Percentiles rank a stretch among this genome's conserved stretches.
Conservation (phyloP, 2,113 vertebrate species). For the Meles meles region DNA sequence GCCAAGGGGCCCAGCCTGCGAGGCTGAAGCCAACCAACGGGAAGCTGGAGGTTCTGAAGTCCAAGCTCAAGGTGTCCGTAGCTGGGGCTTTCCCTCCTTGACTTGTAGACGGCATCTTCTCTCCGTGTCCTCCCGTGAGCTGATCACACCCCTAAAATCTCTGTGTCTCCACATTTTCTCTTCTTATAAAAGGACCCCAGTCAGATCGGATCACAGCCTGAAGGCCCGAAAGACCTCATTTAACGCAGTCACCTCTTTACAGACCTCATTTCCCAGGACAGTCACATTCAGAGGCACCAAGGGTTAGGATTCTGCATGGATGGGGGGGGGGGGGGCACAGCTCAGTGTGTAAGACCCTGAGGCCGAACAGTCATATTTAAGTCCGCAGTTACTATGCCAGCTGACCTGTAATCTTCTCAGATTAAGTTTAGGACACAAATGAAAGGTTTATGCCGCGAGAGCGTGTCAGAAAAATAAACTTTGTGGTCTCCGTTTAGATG, state of each 20-base stretch:
- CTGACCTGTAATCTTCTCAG: not conserved
- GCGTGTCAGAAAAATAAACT: not conserved
- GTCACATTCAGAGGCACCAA: not conserved
- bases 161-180: not conserved
- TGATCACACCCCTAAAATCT: accelerated
- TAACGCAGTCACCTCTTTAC: not conserved
- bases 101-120: not conserved
- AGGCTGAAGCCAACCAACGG: not conserved
- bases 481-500: not conserved
- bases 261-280: not conserved
- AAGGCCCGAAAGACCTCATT: not conserved
- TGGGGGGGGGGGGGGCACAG: not conserved
- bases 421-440: not conserved
- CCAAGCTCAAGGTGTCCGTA: accelerated
- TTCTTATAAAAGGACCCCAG: not conserved
- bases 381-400: not conserved
- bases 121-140: not conserved
- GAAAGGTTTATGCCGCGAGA: not conserved
- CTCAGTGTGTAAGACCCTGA: not conserved
- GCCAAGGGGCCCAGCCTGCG: not conserved
- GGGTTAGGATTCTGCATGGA: not conserved
- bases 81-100: not conserved
- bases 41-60: not conserved
- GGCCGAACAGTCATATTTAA: not conserved
- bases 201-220: not conserved